phyloP scores from a whole-genome alignment of 2,113 vertebrate genomes.

The Desmodus rotundus region DNA sequence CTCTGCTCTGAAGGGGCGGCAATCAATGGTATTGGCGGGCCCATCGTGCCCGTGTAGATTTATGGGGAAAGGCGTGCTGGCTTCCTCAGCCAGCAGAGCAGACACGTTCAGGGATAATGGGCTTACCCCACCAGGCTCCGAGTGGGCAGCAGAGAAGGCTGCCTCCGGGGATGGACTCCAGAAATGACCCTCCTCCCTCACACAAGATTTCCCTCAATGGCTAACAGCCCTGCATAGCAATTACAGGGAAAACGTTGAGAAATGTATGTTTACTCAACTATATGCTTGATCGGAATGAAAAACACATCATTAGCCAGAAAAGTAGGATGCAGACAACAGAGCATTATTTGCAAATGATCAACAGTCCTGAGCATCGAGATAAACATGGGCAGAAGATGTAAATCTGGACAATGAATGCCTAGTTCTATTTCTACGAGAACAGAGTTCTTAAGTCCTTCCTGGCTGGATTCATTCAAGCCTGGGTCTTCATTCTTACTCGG shows the following conservation, averaged over 20 bases:
- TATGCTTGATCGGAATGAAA: slow-evolving; percentile 37
- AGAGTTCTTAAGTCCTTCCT: background rate
- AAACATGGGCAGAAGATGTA: slow-evolving; percentile 1
- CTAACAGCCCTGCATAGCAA: slow-evolving; percentile 4
- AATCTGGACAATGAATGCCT: slow-evolving; percentile 38
- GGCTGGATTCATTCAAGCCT: background rate
- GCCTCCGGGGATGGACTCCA: background rate
- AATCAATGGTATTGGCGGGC: background rate
- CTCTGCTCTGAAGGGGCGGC: background rate
- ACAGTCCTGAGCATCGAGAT: background rate
- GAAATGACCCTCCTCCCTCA: background rate
- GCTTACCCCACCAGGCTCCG: background rate
- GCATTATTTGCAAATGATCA: slow-evolving; percentile 61
- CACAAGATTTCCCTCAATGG: background rate
- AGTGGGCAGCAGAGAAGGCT: background rate
- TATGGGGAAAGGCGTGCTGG: background rate
- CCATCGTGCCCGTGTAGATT: background rate
- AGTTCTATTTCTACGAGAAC: background rate
- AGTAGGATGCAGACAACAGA: slow-evolving; percentile 61
- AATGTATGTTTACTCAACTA: slow-evolving; percentile 56
- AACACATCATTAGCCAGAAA: slow-evolving; percentile 66
- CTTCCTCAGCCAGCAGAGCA: background rate
- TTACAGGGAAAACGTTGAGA: slow-evolving; percentile 52
- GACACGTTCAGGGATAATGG: rapidly evolving
- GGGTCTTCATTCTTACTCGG: background rate